Evolutionary conservation across 1,140 invertebrate species (phyloP).

Genomic region (Panulirus ornatus): DNA sequence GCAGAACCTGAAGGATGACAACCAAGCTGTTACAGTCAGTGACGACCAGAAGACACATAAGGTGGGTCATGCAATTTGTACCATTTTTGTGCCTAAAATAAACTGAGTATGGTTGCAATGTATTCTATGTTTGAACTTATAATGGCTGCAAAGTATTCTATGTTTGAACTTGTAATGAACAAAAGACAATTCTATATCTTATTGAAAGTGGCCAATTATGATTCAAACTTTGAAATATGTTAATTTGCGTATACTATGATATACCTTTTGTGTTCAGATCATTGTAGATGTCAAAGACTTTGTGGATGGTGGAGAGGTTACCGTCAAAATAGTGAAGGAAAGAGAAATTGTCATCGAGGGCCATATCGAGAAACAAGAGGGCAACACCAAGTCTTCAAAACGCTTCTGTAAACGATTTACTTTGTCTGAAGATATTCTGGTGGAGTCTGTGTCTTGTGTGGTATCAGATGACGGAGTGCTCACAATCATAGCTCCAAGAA

Average conservation of each 20-base stretch:
- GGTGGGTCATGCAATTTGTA: conserved; percentile 25
- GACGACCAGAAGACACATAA: conserved; percentile 28
- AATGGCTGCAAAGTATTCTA: background rate
- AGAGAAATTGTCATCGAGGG: conserved; percentile 48
- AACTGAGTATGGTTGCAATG: too few relatives aligned
- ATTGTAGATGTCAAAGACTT: conserved; percentile 55
- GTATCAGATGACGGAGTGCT: conserved; percentile 44
- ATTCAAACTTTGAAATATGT: too few relatives aligned
- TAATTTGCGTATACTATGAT: too few relatives aligned
- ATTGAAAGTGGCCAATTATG: too few relatives aligned
- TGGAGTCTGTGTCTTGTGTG: conserved; percentile 41
- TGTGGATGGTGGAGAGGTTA: conserved; percentile 47
- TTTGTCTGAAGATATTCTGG: conserved; percentile 32
- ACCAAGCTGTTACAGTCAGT: conserved; percentile 28
- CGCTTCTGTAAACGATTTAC: conserved; percentile 44
- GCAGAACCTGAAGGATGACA: conserved; percentile 48
- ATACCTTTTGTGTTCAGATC: conserved; percentile 25
- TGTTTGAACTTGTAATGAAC: too few relatives aligned
- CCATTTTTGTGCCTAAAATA: too few relatives aligned
- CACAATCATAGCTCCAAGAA: conserved; percentile 36
- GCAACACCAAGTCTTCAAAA: conserved; percentile 44
- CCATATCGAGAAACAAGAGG: conserved; percentile 51
- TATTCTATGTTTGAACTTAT: background rate
- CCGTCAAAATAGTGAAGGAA: conserved; percentile 28
- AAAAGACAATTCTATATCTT: too few relatives aligned